These are phyloP conservation scores for Onychomys leucogaster DNA, from an alignment of 2,797 vertebrate species.

Conservation along the genomic window DNA sequence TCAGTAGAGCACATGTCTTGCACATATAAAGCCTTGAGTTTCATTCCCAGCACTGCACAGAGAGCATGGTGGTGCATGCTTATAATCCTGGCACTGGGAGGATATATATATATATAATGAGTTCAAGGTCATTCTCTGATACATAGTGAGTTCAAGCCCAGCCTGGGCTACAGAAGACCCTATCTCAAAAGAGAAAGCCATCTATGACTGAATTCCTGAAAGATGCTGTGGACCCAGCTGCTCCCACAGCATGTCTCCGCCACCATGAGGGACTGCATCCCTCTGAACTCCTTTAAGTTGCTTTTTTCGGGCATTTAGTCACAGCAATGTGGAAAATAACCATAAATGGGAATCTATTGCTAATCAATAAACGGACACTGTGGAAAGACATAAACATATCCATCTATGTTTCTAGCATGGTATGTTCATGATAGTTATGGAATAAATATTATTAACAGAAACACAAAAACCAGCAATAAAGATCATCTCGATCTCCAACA, in stretches of 20 bases:
- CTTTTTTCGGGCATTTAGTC: neutral
- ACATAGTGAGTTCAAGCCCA: neutral
- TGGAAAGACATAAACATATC: neutral
- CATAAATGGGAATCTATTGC: neutral
- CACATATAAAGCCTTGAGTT: neutral
- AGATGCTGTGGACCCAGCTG: no score
- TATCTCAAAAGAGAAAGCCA: neutral
- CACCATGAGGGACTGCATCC: neutral
- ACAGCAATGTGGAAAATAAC: neutral
- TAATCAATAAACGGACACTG: neutral
- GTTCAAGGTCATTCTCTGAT: neutral
- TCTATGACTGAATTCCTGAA: neutral
- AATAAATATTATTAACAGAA: slow-evolving; percentile 26
- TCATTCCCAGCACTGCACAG: neutral
- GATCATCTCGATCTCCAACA: neutral
- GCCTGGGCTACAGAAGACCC: no score
- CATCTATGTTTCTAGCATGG: neutral
- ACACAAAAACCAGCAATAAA: neutral
- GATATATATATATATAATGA: no score
- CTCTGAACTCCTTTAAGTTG: neutral
- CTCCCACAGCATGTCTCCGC: neutral
- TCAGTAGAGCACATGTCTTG: neutral
- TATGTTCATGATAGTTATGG: neutral
- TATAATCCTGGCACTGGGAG: neutral
- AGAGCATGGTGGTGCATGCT: neutral